Percentiles rank a stretch among this genome's conserved stretches.
Conservation (phyloP, 1,140 invertebrate species). For the Cotesia chilonis region DNA sequence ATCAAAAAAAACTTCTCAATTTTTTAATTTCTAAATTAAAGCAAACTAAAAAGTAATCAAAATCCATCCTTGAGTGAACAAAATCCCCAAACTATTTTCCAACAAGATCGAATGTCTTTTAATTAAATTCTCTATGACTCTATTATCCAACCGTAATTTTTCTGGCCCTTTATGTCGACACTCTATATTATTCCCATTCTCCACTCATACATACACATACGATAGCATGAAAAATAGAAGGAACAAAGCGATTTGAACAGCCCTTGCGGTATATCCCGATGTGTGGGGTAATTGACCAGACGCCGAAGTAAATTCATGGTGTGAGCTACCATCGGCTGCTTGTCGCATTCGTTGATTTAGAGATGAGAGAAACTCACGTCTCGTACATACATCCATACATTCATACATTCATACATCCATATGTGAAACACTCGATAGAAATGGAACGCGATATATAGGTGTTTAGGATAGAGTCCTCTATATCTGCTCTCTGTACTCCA, state of each 20-base stretch:
- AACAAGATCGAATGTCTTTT: background rate
- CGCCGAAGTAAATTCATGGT: slow-evolving; percentile 55
- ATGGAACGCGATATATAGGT: too few species aligned
- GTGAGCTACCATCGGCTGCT: slow-evolving; percentile 48
- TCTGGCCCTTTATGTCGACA: background rate
- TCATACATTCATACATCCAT: background rate
- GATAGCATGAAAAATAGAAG: background rate
- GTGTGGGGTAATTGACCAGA: slow-evolving; percentile 55
- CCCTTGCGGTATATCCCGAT: slow-evolving; percentile 44
- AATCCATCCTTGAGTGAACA: background rate
- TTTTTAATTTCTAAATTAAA: too few species aligned
- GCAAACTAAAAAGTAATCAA: background rate
- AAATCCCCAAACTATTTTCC: too few species aligned
- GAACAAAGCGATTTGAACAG: slow-evolving; percentile 35
- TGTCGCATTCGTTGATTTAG: slow-evolving; percentile 44
- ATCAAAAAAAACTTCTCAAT: too few species aligned
- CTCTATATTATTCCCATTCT: background rate
- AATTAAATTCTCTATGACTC: slow-evolving; percentile 18
- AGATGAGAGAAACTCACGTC: slow-evolving; percentile 32
- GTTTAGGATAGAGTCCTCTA: background rate
- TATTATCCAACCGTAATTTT: slow-evolving; percentile 13
- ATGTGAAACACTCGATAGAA: background rate
- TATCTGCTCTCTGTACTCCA: too few species aligned
- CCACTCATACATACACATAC: background rate
- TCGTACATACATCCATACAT: slow-evolving; percentile 11